Evolutionary conservation across 2,113 vertebrate genomes (phyloP), one percentile per base, ranked within the genome.

Genomic region (Ochotona curzoniae): DNA sequence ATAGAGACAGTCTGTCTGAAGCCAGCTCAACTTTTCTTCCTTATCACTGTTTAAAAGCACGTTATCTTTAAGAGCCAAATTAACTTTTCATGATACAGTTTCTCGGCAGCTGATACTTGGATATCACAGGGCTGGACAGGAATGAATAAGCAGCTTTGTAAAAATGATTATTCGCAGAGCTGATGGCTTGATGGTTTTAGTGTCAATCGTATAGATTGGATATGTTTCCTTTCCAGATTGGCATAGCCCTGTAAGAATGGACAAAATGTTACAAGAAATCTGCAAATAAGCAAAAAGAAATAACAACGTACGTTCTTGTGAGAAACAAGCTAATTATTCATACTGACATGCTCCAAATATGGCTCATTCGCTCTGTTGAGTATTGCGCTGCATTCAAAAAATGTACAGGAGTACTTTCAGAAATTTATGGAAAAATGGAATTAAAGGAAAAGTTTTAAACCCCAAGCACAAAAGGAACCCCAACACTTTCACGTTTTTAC

Each of bases 1-100:
- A 95, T 94, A 96, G 97, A 98, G 97, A 97, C 96, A 96, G 96
- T 87, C 96, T 98, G 98, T 98, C 97, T 98, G 86, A 94, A 90
- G 92, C 84, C 0, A 2, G 90, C 81, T 91, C 89, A 92, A 94
- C 94, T 97, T 97, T 89, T 94, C 93, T 57, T 74, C 92, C 95
- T 98, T 98, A 97, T 97, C 95, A 6, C 93, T 85, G 90, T 92
- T 94, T 85, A 23, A 95, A 96, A 98, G 84, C 81, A 88, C 83
- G 67, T 18, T 90, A 71, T 81, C 97, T 97, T 96, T 89, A 94
- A 96, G 91, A 17, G 2, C 0, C 5, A 96, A 97, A 97, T 95
- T 95, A 98, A 95, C 97, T 96, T 97, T 98, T 97, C 90, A 94
- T 91, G 97, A 95, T 94, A 86, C 49, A 32, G 51, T 86, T 97